Evolutionary conservation across 2,113 vertebrate species (phyloP).

Genomic region (Sigmodon hispidus): DNA sequence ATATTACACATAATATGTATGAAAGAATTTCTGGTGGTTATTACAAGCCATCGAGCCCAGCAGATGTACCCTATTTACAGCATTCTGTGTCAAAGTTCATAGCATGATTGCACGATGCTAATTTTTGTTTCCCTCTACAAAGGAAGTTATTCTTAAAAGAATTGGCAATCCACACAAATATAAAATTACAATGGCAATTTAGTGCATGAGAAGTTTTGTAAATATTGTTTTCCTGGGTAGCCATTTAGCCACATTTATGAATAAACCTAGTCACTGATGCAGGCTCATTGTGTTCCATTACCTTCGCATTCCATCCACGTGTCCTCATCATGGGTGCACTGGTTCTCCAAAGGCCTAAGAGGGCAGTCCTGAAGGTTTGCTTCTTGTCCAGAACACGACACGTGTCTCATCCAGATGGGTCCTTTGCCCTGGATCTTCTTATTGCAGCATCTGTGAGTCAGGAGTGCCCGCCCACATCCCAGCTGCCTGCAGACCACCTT

Average conservation of each 20-base stretch:
- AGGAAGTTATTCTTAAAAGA: neutral
- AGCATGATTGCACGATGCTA: too few relatives aligned
- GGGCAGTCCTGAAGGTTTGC: neutral
- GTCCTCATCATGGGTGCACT: slow-evolving; percentile 58
- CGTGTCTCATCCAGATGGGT: slow-evolving; percentile 55
- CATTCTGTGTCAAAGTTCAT: neutral
- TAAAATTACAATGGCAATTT: neutral
- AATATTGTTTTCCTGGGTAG: neutral
- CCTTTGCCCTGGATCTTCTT: neutral
- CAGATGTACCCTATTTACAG: neutral
- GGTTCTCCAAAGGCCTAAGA: neutral
- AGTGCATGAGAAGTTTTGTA: neutral
- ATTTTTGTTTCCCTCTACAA: neutral
- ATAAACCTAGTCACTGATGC: neutral
- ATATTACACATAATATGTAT: neutral
- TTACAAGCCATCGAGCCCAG: neutral
- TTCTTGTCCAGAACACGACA: slow-evolving; percentile 65
- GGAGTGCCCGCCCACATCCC: slow-evolving; percentile 54
- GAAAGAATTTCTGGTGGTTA: neutral
- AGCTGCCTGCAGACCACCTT: slow-evolving; percentile 69
- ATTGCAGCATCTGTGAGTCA: neutral
- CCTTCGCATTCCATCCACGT: slow-evolving; percentile 67
- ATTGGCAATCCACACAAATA: neutral
- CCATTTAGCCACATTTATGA: neutral
- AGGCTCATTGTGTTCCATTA: slow-evolving; percentile 44